Base-by-base conservation (phyloP, 2,113 vertebrate genomes). In the Actenoides hombroni region DNA sequence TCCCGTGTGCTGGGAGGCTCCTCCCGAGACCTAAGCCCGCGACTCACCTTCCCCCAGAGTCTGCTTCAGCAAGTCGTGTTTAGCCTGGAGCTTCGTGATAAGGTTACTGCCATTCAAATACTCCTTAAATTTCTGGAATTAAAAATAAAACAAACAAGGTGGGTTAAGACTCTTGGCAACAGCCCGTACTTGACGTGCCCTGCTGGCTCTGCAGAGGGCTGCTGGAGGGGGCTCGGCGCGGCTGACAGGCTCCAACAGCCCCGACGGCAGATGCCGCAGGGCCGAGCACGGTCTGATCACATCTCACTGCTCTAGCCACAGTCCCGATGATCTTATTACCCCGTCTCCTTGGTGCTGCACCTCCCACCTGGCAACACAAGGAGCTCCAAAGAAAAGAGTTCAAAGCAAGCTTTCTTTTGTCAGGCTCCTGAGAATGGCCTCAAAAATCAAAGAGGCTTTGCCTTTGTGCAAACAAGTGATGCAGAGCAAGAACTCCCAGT, bases 81-180 rank as follows among this genome's bases (percentile, higher is more conserved):
- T 99, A 93, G 99, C 99, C 97, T 99, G 99, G 28, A 99, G 98
- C 97, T 99, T 99, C 7, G 99, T 98, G 97, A 99, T 99, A 70
- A 99, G 99, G 96, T 99, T 99, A 93, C 99, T 99, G 96, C 99
- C 99, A 42, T 99, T 99, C 97, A 99, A 97, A 94, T 99, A 99
- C 90, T 99, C 99, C 87, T 99, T 99, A 95, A 99, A 99, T 98
- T 99, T 99, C 99, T 99, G 98, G 20, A 98, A 94, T 88, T 26
- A 94, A 71, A 96, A 81, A 96, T 11, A 83, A 80, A 87, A 61
- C 60, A 92, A 61, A 86, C 9, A 40, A n/a, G 35, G 53, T 44
- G 64, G 15, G 73, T 76, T 94, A 31, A 82, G 63, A 16, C 19
- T 37, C 13, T 14, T 42, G 57, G 67, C 70, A 67, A 4, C 2